Percentiles rank a stretch among this genome's conserved stretches.
phyloP scores from a whole-genome alignment of 2,888 invertebrate species.

The Brenthis ino region DNA sequence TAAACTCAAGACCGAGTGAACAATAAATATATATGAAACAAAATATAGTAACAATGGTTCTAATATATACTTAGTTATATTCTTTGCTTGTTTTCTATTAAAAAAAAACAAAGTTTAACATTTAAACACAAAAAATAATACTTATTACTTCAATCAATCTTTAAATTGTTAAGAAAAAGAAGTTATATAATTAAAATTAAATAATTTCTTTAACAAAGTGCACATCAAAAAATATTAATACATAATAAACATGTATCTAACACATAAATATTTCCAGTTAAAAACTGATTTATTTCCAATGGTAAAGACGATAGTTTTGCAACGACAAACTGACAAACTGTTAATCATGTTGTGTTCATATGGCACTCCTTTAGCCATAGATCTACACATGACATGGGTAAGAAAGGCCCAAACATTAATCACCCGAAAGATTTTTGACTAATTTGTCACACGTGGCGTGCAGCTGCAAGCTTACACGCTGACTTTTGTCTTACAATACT shows the following conservation, averaged over 20 bases:
- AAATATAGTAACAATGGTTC: neutral
- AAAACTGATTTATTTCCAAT: neutral
- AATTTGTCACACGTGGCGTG: constrained; percentile 66
- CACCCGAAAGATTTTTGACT: constrained; percentile 58
- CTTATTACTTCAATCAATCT: no score
- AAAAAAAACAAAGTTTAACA: no score
- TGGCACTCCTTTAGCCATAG: neutral
- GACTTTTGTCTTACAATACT: constrained; percentile 9
- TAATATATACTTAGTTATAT: neutral
- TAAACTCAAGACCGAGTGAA: constrained; percentile 14
- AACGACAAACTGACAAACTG: neutral
- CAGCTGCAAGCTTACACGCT: constrained; percentile 59
- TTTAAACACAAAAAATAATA: no score
- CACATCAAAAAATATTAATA: no score
- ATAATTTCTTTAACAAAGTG: no score
- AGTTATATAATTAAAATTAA: no score
- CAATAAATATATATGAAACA: constrained; percentile 12
- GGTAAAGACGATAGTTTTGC: no score
- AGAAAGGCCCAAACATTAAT: constrained; percentile 55
- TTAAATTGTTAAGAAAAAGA: no score
- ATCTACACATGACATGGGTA: constrained; percentile 26
- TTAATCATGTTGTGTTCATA: neutral
- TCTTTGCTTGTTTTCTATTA: no score
- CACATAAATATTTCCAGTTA: neutral
- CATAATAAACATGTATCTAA: no score